Percentiles rank a stretch among this genome's conserved stretches.
Conservation (phyloP, 2,113 vertebrate species). For the Plestiodon gilberti region DNA sequence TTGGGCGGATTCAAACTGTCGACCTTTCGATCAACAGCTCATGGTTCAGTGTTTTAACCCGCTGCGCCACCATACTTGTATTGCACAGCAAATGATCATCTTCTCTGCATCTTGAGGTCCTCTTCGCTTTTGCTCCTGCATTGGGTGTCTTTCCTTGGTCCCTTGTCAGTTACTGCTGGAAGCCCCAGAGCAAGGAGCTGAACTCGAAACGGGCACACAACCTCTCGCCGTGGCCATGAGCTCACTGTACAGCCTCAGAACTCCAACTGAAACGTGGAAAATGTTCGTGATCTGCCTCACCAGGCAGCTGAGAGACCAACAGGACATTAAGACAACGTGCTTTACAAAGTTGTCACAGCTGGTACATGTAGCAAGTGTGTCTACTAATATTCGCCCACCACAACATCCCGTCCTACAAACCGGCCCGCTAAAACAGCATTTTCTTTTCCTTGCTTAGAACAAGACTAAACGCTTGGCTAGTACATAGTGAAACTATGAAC, state of each 20-base stretch:
- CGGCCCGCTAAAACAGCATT: background rate
- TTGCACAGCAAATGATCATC: too few species aligned
- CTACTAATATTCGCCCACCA: background rate
- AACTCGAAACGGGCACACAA: too few species aligned
- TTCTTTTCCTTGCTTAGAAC: background rate
- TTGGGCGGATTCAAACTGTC: too few species aligned
- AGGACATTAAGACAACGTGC: background rate
- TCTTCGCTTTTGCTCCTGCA: too few species aligned
- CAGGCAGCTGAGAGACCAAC: background rate
- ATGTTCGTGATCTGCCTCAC: background rate
- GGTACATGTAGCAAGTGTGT: background rate
- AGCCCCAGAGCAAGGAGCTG: too few species aligned
- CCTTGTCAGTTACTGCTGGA: too few species aligned
- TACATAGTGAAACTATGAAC: background rate
- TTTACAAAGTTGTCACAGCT: background rate
- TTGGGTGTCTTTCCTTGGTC: too few species aligned
- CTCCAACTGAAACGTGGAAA: background rate
- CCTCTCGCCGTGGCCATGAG: too few species aligned
- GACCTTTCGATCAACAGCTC: too few species aligned
- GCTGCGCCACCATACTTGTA: too few species aligned
- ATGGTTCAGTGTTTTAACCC: too few species aligned
- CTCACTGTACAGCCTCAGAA: background rate
- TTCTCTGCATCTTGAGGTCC: too few species aligned
- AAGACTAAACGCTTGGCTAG: background rate
- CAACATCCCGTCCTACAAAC: background rate